Evolutionary conservation across 2,113 vertebrate genomes (phyloP), one percentile per base, ranked within the genome.

Genomic region (Oenanthe melanoleuca): DNA sequence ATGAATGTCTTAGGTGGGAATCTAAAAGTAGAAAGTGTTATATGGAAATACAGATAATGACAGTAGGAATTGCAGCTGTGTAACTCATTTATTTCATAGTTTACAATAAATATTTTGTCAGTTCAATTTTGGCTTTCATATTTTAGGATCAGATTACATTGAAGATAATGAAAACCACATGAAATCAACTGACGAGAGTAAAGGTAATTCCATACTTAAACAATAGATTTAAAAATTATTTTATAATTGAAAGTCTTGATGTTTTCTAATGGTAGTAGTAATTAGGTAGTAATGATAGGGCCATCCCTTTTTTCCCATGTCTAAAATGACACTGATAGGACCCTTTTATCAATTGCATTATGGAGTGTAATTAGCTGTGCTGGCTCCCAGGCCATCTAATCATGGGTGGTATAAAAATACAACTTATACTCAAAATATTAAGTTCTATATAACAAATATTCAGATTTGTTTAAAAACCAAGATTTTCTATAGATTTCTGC

Each of bases 121-220:
- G 44, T 44, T 94, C 20, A 89, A 45, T 11, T 94, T 92, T 66
- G 87, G 20, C 64, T 94, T 93, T 55, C 80, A 37, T 80, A 44
- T 86, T 88, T 96, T 97, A 97, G 95, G 91, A 69, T 86, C 93
- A 92, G 94, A 77, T 88, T 98, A 98, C 75, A 96, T 88, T 74
- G 98, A 98, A 91, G 97, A 98, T 50, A 90, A 64, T 86, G 97
- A 97, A 95, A 98, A 98, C 59, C 97, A 98, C 60, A 63, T 95
- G 88, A 98, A 97, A 89, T 52, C 97, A 84, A 29, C 97, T 86
- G 97, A 97, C 93, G 97, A 98, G n/a, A 97, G 90, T 88, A 97
- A 97, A 98, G 98, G 98, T 98, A 97, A 97, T 91, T 95, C 64
- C 31, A 80, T 33, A 65, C 12, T 69, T 94, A 38, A 72, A 34